Base-by-base conservation (phyloP, 2,888 invertebrate genomes). In the Drosophila phalerata region DNA sequence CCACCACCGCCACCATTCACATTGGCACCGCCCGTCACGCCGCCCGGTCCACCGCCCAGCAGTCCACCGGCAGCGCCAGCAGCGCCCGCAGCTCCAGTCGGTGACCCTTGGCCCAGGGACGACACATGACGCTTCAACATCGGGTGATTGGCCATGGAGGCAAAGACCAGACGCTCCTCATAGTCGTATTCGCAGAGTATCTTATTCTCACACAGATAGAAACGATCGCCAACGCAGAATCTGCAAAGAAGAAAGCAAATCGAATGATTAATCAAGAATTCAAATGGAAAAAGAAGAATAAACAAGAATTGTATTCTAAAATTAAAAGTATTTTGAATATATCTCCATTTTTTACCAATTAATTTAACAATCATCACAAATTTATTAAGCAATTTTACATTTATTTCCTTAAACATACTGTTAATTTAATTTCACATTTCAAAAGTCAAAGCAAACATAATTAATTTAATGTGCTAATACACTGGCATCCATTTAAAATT, bases 151-250 rank as follows among this genome's bases (percentile, higher is more conserved):
- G 97, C 97, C 97, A 98, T 97, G 92, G 97, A 98, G 73, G 98
- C 98, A 92, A 98, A 98, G 77, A 98, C 97, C 93, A 98, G 94
- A 81, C 98, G 94, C 93, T 99, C 98, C 92, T 98, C 98, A 92
- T 98, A 99, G 93, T 99, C 99, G 92, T 98, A 98, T 93, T 98
- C 98, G 93, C 99, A 99, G 58, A 99, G 95, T 83, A 99, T 98
- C 94, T 98, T 98, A 93, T 98, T 98, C 93, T 98, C 98, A 93
- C 98, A 98, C 86, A 99, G 93, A 93, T 98, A 99, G 93, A 98
- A 99, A 77, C 98, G 95, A 93, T 99, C 99, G 34, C 99, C 99
- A 45, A 99, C 98, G 93, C 99, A 99, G 94, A 98, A 99, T 94
- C 99, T 99, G 95, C 5, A 73, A 68, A 65, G 28, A 1, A 42